Percentiles rank a stretch among this genome's conserved stretches.
Conservation (phyloP, 2,888 invertebrate species). For the Perithous albicinctus region DNA sequence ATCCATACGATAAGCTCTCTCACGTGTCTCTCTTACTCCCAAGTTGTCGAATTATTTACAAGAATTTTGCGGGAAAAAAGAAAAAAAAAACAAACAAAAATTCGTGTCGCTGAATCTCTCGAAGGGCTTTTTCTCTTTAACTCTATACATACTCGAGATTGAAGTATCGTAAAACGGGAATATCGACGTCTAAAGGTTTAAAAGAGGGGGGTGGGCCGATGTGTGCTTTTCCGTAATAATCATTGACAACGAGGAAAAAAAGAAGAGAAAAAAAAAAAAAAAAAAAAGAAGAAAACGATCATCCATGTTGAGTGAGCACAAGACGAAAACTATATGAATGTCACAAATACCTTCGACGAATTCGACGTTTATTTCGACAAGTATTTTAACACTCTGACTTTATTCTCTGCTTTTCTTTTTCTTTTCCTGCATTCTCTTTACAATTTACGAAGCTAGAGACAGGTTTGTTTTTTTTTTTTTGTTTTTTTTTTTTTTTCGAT, state of each 20-base stretch:
- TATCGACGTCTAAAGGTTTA: constrained; percentile 46
- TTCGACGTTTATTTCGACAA: constrained; percentile 63
- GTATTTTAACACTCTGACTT: constrained; percentile 56
- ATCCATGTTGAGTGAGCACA: constrained; percentile 25
- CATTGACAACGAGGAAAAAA: constrained; percentile 21
- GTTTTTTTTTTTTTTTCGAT: not conserved
- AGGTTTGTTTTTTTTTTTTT: constrained; percentile 3
- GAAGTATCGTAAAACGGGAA: constrained; percentile 36
- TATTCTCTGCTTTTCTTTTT: constrained; percentile 13
- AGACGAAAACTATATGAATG: constrained; percentile 43
- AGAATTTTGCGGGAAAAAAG: constrained; percentile 74
- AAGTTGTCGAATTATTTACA: constrained; percentile 80
- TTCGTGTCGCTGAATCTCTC: constrained; percentile 68
- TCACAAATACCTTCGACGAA: constrained; percentile 29
- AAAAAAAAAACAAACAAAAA: no score
- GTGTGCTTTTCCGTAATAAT: constrained; percentile 33
- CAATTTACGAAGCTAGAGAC: constrained; percentile 52
- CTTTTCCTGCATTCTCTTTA: constrained; percentile 42
- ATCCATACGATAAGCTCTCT: constrained; percentile 26
- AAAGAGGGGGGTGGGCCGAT: constrained; percentile 30
- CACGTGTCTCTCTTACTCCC: constrained; percentile 53
- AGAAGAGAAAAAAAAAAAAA: not conserved
- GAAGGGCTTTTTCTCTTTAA: constrained; percentile 62
- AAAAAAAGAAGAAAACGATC: constrained; percentile 5
- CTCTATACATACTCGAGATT: constrained; percentile 64